These are phyloP conservation scores for Bufo gargarizans DNA, from an alignment of 2,113 vertebrate species.

Conservation along the genomic window DNA sequence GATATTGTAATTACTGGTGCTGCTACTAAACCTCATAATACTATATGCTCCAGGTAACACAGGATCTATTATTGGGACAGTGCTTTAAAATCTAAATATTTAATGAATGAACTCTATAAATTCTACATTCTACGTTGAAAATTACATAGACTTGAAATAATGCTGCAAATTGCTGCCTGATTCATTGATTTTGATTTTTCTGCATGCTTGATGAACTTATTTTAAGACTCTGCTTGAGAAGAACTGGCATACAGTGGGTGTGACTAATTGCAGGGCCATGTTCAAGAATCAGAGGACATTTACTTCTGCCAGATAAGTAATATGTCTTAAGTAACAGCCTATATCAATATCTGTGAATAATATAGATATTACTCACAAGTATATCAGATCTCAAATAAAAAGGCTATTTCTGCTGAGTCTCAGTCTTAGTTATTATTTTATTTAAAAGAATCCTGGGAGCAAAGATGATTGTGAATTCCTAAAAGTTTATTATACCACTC, in stretches of 20 bases:
- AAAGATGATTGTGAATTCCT: neutral
- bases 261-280: conserved; percentile 24
- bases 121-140: too few relatives aligned
- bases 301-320: conserved; percentile 44
- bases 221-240: conserved; percentile 12
- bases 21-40: neutral
- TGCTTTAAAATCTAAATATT: too few relatives aligned
- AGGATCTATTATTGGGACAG: neutral
- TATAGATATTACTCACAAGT: conserved; percentile 46
- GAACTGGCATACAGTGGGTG: conserved; percentile 7
- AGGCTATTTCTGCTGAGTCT: conserved; percentile 38
- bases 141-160: neutral
- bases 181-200: neutral
- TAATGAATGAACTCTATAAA: too few relatives aligned
- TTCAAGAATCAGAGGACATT: conserved; percentile 38
- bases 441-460: neutral
- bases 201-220: neutral
- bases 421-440: neutral
- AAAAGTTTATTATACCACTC: neutral
- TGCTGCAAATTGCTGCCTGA: too few relatives aligned
- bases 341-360: conserved; percentile 55
- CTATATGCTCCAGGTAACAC: neutral
- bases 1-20: too few relatives aligned
- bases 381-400: conserved; percentile 50
- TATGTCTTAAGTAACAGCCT: conserved; percentile 43